Conservation (phyloP, 1,140 invertebrate genomes). For the Chrysopa pallens region DNA sequence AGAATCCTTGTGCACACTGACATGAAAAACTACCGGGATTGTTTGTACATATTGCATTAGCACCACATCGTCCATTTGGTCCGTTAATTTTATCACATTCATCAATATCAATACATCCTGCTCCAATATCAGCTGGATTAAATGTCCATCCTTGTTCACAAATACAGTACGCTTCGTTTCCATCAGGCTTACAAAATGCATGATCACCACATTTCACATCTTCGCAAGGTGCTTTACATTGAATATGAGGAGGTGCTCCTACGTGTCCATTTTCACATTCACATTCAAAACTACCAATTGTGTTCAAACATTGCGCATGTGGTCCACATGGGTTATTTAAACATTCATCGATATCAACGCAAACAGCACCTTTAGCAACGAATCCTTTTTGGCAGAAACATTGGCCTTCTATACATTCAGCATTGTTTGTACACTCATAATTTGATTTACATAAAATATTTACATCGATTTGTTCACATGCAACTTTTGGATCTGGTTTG, state of each 20-base stretch:
- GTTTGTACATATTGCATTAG: constrained; percentile 71
- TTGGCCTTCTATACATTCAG: constrained; percentile 69
- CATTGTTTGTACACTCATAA: constrained; percentile 83
- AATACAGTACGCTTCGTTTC: constrained; percentile 76
- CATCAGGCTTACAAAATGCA: constrained; percentile 75
- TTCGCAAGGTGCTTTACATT: constrained; percentile 80
- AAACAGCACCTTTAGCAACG: constrained; percentile 55
- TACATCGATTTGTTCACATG: constrained; percentile 77
- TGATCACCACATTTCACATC: constrained; percentile 76
- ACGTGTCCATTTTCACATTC: constrained; percentile 74
- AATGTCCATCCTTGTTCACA: constrained; percentile 89
- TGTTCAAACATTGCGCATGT: constrained; percentile 66
- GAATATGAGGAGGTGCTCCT: constrained; percentile 56
- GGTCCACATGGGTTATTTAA: constrained; percentile 49
- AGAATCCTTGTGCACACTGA: constrained; percentile 57
- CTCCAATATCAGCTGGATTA: constrained; percentile 69
- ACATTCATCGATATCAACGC: constrained; percentile 74
- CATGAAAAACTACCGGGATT: constrained; percentile 60
- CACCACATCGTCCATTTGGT: constrained; percentile 61
- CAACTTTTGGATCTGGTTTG: constrained; percentile 61
- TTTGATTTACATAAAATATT: constrained; percentile 71
- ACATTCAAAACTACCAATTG: constrained; percentile 67
- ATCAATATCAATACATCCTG: constrained; percentile 70
- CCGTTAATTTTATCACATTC: constrained; percentile 72
- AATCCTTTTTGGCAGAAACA: constrained; percentile 86